Base-by-base conservation (phyloP, 2,888 invertebrate genomes). In the Sinotaia quadrata region DNA sequence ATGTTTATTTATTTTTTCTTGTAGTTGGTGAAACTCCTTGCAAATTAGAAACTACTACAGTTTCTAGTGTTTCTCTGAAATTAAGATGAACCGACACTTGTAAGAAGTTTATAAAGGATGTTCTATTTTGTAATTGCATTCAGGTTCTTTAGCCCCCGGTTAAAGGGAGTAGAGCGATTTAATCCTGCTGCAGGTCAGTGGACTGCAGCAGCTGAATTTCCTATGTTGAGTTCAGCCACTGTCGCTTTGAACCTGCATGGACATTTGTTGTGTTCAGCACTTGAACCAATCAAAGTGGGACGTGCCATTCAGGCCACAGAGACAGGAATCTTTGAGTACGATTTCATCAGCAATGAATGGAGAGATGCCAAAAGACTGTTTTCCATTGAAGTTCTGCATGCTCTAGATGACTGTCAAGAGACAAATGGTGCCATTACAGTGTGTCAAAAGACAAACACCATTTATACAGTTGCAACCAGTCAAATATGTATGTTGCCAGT, bases 261-360 rank as follows among this genome's bases (percentile, higher is more conserved):
- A 1, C 65, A 65, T 21, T 52, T 65, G 8, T 65, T 65, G 33
- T 65, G 52, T 41, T 37, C 37, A n/a, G 44, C 56, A 15, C 56
- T 29, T 47, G 56, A 44, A 29, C 65, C 65, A 1, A 10, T 65
- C 5, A 3, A 54, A 8, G 21, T 51, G 7, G 44, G 37, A n/a
- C 33, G 41, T 18, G 60, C 60, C 44, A 34, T 0, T 47, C 3
- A n/a, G 1, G 47, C 34, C 33, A 56, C 65, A 18, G 41, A 41
- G 15, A 65, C 65, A 21, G 21, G 21, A 7, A 44, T 65, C 24
- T 65, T 65, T 18, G 65, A 65, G 29, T 65, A 56, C 54, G 54
- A 27, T 47, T 41, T 44, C 12, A 54, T 65, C n/a, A 52, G 44
- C 0, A 31, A 65, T n/a, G 41, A 65, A 41, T 65, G 65, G 65